A percentile compares a stretch with the other conserved stretches of the same genome.
Evolutionary conservation across 1,140 invertebrate genomes (phyloP).

Genomic region (Zaprionus ghesquierei): DNA sequence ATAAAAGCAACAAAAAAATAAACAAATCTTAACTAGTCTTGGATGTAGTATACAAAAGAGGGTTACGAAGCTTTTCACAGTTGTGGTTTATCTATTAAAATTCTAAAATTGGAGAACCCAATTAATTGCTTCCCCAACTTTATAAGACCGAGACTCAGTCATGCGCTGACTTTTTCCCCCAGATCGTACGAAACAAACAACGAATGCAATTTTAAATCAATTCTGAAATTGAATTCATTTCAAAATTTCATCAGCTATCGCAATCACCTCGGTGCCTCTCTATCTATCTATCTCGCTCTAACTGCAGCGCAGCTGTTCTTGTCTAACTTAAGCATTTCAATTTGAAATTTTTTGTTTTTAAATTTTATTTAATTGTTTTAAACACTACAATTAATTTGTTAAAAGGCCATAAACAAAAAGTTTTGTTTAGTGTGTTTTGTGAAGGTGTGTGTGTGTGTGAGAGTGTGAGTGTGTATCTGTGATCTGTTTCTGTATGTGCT

Average conservation of each 20-base stretch:
- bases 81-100: neutral
- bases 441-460: slow-evolving; percentile 5
- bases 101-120: too few species aligned
- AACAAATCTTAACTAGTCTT: neutral
- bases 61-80: neutral
- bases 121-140: too few species aligned
- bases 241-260: neutral
- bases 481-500: neutral
- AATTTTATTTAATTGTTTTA: slow-evolving; percentile 53
- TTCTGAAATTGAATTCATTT: too few species aligned
- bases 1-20: neutral
- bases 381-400: slow-evolving; percentile 55
- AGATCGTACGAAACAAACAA: too few species aligned
- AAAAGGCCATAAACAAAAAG: slow-evolving; percentile 53
- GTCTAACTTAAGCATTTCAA: neutral
- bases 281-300: neutral
- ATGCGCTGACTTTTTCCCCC: too few species aligned
- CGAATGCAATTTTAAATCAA: too few species aligned
- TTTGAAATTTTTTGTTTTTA: slow-evolving; percentile 19
- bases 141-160: too few species aligned
- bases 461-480: neutral
- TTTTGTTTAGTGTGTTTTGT: slow-evolving; percentile 26
- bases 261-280: too few species aligned
- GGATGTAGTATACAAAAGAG: neutral
- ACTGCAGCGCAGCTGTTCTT: neutral